Percentiles rank a stretch among this genome's conserved stretches.
Evolutionary conservation across 2,888 invertebrate genomes (phyloP).

Genomic region (Drosophila mettleri): DNA sequence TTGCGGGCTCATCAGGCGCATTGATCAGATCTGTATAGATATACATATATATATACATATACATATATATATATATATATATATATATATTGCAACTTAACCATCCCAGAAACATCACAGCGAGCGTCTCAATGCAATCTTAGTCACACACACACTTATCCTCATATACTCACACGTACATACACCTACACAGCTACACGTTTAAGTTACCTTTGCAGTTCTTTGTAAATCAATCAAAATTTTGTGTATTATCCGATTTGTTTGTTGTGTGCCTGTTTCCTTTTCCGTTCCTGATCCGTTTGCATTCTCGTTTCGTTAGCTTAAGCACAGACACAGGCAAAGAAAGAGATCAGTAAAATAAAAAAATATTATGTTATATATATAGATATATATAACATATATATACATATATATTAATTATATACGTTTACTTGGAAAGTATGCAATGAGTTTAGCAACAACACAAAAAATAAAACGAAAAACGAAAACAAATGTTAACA

Average conservation of each 20-base stretch:
- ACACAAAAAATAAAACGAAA: slow-evolving; percentile 5
- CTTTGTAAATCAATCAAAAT: slow-evolving; percentile 6
- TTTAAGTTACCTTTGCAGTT: slow-evolving; percentile 1
- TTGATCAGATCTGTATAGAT: slow-evolving; percentile 17
- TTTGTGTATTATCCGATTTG: slow-evolving; percentile 14
- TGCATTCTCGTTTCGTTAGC: slow-evolving; percentile 6
- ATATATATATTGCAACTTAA: slow-evolving; percentile 29
- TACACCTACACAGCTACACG: slow-evolving; percentile 26
- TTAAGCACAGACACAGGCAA: slow-evolving; percentile 6
- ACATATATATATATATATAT: slow-evolving; percentile 4
- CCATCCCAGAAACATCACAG: slow-evolving; percentile 48
- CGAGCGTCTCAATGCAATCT: slow-evolving; percentile 32
- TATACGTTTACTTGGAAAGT: slow-evolving; percentile 36
- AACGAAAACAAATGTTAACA: slow-evolving; percentile 52
- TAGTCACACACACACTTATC: slow-evolving; percentile 38
- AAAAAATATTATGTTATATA: slow-evolving; percentile 23
- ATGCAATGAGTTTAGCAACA: slow-evolving; percentile 27
- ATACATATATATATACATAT: slow-evolving; percentile 8
- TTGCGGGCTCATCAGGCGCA: slow-evolving; percentile 7
- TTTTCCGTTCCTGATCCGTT: slow-evolving; percentile 1
- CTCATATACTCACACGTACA: slow-evolving; percentile 29
- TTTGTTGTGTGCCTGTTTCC: slow-evolving; percentile 23
- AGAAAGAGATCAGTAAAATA: slow-evolving; percentile 1
- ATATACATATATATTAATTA: slow-evolving; percentile 43
- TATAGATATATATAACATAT: slow-evolving; percentile 60